Evolutionary conservation across 2,888 invertebrate species (phyloP), one percentile per base, ranked within the genome.

Genomic region (Drosophila buzzatii): DNA sequence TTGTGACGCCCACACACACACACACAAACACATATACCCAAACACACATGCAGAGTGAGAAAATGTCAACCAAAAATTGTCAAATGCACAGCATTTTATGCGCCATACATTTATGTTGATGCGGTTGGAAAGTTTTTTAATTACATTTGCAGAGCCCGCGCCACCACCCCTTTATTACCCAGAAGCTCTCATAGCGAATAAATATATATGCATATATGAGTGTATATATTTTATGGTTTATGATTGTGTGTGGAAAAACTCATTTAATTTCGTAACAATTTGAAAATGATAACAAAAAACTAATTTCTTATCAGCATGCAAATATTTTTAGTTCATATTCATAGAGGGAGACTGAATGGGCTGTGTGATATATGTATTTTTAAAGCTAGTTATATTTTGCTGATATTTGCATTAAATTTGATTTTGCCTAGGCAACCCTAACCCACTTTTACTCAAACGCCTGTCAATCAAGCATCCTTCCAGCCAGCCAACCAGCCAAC

Each of bases 241-340:
- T 73, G 73, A 71, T 70, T 64, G 58, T 85, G 85, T 87, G 64
- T 71, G 74, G 72, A 27, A 74, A 89, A 87, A 87, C 90, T 87
- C 90, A 89, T 87, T 87, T 87, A 89, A 89, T 89, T 86, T 89
- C 76, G 79, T 76, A 81, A 76, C 81, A 89, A 89, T 89, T 89
- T 78, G 70, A 80, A 80, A 78, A 90, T 76, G 76, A 89, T 81
- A 81, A 80, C 70, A 63, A 51, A 51, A 35, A 62, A 41, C 52
- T 53, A 27, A 65, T 62, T 65, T 63, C 59, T 70, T 79, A 79
- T 62, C 76, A 70, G 27, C 56, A 59, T 55, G 69, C 20, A 63
- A 64, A 62, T 52, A 47, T 57, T 52, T 57, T 45, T 10, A 47
- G 27, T 31, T 27, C 60, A 45, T 27, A 41, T 58, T 41, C 39